Base-by-base conservation (phyloP, 2,797 vertebrate genomes). In the Hapalemur alaotrensis region DNA sequence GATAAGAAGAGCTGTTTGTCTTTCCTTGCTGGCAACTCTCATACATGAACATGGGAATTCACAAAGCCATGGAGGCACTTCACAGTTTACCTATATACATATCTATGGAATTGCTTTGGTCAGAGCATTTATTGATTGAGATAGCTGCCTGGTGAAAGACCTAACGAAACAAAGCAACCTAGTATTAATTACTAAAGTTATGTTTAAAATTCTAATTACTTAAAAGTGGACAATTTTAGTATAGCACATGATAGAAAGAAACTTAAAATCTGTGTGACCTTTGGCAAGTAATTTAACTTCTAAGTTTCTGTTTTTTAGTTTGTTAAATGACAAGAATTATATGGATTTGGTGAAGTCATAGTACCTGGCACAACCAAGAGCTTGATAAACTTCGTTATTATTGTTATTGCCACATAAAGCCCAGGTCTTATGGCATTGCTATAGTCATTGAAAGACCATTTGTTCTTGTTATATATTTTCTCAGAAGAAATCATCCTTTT, bases 401-500 rank as follows among this genome's bases (percentile, higher is more conserved):
- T 41, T 67, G 15, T 65, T 84, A 87, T 69, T 94, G 43, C 11
- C 43, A 83, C 5, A 85, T 32, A 75, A 38, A 95, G 1, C 15
- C 43, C 14, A 59, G 94, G 95, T 90, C 32, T 93, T 17, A 43
- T 41, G 41, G 7, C 7, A 92, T 88, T 67, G 59, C 23, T 65
- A 32, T 3, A 90, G n/a, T 22, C 11, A 28, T n/a, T 89, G 63
- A 93, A 83, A 93, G 54, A 93, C 46, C 35, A 95, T 86, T 93
- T 92, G 50, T 91, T 87, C 63, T 86, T 85, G 7, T 48, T 80
- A 59, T 35, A 38, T 89, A 92, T 89, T 93, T 95, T 46, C 7
- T 50, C 25, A 94, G 52, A 85, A 93, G 88, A 91, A 90, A 97
- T 93, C 43, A 95, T 70, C 43, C 20, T 93, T 28, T 95, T 43